phyloP scores from a whole-genome alignment of 2,113 vertebrate genomes.

The Callipepla californica region DNA sequence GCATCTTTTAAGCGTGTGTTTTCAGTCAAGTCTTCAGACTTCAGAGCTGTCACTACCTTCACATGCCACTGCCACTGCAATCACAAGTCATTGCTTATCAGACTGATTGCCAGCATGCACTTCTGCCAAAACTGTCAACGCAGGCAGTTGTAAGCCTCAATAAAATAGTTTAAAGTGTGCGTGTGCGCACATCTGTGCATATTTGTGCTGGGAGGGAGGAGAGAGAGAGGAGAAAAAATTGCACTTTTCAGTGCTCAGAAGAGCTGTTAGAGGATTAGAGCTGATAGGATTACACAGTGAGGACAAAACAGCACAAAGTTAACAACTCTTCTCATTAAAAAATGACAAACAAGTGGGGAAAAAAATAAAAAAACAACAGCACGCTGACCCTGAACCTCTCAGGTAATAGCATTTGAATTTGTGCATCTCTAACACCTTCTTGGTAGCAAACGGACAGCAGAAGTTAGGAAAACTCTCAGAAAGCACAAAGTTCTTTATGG shows the following conservation, averaged over 20 bases:
- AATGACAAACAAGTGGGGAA: not conserved
- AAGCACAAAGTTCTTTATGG: not conserved
- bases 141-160: conserved; percentile 13
- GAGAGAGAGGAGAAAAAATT: not conserved
- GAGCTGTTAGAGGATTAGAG: not conserved
- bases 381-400: not conserved
- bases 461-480: not conserved
- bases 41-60: not conserved
- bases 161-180: conserved; percentile 3
- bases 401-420: not conserved
- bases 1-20: conserved; percentile 7
- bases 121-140: conserved; percentile 5
- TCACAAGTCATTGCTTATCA: conserved; percentile 21
- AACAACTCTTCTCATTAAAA: not conserved
- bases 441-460: not conserved
- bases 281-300: not conserved
- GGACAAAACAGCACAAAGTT: not conserved
- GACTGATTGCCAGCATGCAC: not conserved
- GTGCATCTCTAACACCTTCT: not conserved
- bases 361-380: not conserved
- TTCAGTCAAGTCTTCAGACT: not conserved
- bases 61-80: not conserved
- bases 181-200: not conserved
- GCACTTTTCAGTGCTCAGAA: not conserved
- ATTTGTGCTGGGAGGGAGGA: not conserved